Percentiles rank a stretch among this genome's conserved stretches.
These are phyloP conservation scores for Ligdia adustata DNA, from an alignment of 2,888 invertebrate genomes.

Conservation along the genomic window DNA sequence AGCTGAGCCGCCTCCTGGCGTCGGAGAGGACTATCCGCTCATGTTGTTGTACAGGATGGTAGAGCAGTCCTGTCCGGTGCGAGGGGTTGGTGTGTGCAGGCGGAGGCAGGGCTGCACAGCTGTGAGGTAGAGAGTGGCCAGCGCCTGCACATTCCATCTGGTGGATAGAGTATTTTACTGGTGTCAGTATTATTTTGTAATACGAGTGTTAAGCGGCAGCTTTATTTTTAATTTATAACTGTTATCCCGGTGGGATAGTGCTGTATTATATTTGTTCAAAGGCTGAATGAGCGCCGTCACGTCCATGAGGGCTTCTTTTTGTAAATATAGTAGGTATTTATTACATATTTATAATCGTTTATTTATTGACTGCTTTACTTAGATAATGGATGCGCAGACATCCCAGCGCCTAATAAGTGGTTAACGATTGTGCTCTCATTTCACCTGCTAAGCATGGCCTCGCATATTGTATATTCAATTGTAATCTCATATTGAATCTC, in stretches of 20 bases:
- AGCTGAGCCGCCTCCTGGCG: slow-evolving; percentile 43
- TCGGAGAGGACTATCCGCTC: slow-evolving; percentile 44
- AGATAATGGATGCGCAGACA: slow-evolving; percentile 70
- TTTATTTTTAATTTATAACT: slow-evolving; percentile 83
- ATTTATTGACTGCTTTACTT: slow-evolving; percentile 85
- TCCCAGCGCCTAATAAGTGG: slow-evolving; percentile 68
- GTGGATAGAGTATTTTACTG: slow-evolving; percentile 77
- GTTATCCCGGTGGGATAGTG: slow-evolving; percentile 80
- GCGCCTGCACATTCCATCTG: slow-evolving; percentile 77
- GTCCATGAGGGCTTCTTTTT: slow-evolving; percentile 74
- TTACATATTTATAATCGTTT: slow-evolving; percentile 85
- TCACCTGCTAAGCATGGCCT: slow-evolving; percentile 80
- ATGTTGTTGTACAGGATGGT: slow-evolving; percentile 54
- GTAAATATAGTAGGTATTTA: slow-evolving; percentile 85
- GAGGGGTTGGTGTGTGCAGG: slow-evolving; percentile 41
- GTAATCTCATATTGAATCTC: slow-evolving; percentile 82
- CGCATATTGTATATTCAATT: slow-evolving; percentile 70
- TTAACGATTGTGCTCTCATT: slow-evolving; percentile 76
- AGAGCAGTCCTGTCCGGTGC: slow-evolving; percentile 42
- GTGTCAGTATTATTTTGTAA: slow-evolving; percentile 84
- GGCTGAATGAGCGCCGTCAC: slow-evolving; percentile 74
- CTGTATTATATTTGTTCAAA: slow-evolving; percentile 82
- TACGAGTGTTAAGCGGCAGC: slow-evolving; percentile 81
- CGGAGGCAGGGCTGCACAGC: slow-evolving; percentile 36
- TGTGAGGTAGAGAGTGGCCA: slow-evolving; percentile 46